Percentiles rank a stretch among this genome's conserved stretches.
Conservation (phyloP, 2,113 vertebrate genomes). For the Hemibagrus wyckioides region DNA sequence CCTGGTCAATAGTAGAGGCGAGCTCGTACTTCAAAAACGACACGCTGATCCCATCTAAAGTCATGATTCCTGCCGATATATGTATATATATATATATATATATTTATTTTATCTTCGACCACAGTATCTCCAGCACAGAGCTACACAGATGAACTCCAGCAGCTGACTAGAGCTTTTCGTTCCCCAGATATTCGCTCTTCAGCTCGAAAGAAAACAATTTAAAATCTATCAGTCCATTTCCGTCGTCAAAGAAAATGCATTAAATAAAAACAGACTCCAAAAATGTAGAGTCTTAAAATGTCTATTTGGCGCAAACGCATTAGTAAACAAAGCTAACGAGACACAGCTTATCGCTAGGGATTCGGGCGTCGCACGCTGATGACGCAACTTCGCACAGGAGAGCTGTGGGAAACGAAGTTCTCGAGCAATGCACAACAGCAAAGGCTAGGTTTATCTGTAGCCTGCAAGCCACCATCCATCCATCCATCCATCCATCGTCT, state of each 20-base stretch:
- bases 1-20: constrained; percentile 62
- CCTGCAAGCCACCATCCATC: background rate
- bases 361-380: constrained; percentile 17
- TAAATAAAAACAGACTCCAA: background rate
- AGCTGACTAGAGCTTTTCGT: background rate
- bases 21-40: constrained; percentile 63
- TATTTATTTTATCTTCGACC: background rate
- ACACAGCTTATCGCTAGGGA: background rate
- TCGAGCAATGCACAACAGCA: background rate
- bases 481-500: too few species aligned
- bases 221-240: background rate
- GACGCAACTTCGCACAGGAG: background rate
- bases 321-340: background rate
- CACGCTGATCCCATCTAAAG: constrained; percentile 51
- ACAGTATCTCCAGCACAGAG: background rate
- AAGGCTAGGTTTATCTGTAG: background rate
- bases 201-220: background rate
- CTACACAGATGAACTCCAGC: background rate
- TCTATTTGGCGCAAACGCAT: background rate
- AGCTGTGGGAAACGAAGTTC: background rate
- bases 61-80: background rate
- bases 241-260: background rate
- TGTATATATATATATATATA: too few species aligned
- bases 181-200: background rate
- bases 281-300: background rate